Evolutionary conservation across 2,888 invertebrate genomes (phyloP).

Genomic region (Diarsia rubi): DNA sequence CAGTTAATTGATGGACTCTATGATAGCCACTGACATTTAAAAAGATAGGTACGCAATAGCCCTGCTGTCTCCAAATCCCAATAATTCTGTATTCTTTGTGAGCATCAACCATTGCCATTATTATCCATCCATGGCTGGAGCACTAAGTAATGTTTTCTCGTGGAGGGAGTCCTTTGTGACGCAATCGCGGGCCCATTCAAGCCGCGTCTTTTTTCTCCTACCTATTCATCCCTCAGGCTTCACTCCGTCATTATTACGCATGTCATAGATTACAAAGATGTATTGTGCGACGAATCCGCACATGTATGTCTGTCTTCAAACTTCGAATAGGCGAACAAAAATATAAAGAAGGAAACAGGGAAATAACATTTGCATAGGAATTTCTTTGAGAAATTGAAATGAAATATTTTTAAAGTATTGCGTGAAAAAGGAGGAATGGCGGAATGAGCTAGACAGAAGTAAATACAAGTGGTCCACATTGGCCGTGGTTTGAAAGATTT

Average conservation of each 20-base stretch:
- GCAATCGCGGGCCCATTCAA: conserved; percentile 77
- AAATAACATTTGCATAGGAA: not conserved
- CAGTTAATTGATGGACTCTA: too few species aligned
- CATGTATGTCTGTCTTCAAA: conserved; percentile 32
- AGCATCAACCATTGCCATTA: conserved; percentile 40
- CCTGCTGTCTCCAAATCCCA: conserved; percentile 1
- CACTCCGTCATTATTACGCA: conserved; percentile 69
- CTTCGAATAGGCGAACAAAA: conserved; percentile 33
- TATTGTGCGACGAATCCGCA: conserved; percentile 60
- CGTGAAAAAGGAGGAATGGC: not conserved
- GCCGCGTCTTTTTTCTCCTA: conserved; percentile 69
- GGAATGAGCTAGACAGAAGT: too few species aligned
- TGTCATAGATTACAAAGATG: conserved; percentile 65
- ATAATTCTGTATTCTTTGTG: conserved; percentile 4
- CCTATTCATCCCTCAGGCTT: conserved; percentile 68
- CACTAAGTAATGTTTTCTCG: conserved; percentile 73
- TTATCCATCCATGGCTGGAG: conserved; percentile 30
- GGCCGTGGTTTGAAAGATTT: too few species aligned
- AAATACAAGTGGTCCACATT: too few species aligned
- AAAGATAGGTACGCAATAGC: too few species aligned
- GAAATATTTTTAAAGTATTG: not conserved
- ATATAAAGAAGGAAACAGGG: not conserved
- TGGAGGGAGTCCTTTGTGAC: conserved; percentile 70
- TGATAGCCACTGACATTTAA: too few species aligned
- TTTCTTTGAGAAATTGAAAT: not conserved